Conservation (phyloP, 2,888 invertebrate genomes). For the Lasioglossum oenotherae region DNA sequence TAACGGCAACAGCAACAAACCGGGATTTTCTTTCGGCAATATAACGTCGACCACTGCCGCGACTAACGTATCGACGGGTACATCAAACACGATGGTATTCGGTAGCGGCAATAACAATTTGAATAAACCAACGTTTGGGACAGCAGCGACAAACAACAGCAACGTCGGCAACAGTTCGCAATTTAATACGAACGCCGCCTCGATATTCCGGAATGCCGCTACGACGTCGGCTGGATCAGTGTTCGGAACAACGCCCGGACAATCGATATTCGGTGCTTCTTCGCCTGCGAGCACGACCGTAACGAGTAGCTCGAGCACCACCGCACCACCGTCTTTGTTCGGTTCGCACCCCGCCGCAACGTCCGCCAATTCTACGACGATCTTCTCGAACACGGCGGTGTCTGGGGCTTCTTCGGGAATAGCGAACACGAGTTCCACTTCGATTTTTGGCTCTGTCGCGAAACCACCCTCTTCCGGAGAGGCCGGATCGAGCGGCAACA, state of each 20-base stretch:
- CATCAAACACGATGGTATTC: slow-evolving; percentile 8
- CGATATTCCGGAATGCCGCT: slow-evolving; percentile 59
- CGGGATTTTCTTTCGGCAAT: slow-evolving; percentile 61
- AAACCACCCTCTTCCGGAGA: background rate
- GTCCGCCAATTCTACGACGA: background rate
- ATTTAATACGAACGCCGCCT: slow-evolving; percentile 60
- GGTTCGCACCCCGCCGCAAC: slow-evolving; percentile 48
- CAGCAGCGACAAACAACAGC: slow-evolving; percentile 12
- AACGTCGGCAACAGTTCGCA: slow-evolving; percentile 27
- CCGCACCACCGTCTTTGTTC: slow-evolving; percentile 52
- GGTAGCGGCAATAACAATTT: background rate
- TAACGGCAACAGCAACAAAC: slow-evolving; percentile 31
- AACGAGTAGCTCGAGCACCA: slow-evolving; percentile 52
- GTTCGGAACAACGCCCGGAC: slow-evolving; percentile 43
- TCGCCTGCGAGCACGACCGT: background rate
- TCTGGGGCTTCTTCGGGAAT: background rate
- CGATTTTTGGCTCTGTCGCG: slow-evolving; percentile 36
- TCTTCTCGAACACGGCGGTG: slow-evolving; percentile 27
- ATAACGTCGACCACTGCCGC: background rate
- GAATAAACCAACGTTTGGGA: slow-evolving; percentile 37
- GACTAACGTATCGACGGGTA: background rate
- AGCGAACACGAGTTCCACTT: background rate
- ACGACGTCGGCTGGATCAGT: slow-evolving; percentile 38
- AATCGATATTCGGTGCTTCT: slow-evolving; percentile 22
- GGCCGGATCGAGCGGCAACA: slow-evolving; percentile 17